Evolutionary conservation across 2,113 vertebrate species (phyloP).

Genomic region (Clinocottus analis): DNA sequence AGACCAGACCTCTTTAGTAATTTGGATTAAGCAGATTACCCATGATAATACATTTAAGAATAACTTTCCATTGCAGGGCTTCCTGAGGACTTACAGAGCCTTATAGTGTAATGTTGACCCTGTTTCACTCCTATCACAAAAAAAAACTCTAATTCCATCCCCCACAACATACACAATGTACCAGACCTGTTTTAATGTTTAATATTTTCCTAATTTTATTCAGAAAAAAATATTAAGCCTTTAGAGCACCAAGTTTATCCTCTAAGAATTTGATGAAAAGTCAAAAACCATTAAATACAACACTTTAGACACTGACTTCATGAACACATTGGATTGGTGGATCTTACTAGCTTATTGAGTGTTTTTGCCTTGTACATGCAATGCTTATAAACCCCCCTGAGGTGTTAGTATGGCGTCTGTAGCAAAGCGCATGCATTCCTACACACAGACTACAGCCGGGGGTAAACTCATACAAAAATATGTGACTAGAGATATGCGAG

Average conservation of each 20-base stretch:
- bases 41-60: conserved; percentile 80
- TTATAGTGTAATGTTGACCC: conserved; percentile 40
- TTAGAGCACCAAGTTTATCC: not conserved
- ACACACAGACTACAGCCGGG: not conserved
- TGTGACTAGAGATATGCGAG: not conserved
- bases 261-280: conserved; percentile 4
- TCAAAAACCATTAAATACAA: too few relatives aligned
- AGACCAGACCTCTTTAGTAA: conserved; percentile 65
- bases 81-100: conserved; percentile 49
- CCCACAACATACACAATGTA: conserved; percentile 5
- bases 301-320: too few relatives aligned
- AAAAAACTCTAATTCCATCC: conserved; percentile 19
- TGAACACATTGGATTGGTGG: not conserved
- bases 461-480: conserved; percentile 1
- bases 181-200: not conserved
- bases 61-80: conserved; percentile 69
- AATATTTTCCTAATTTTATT: conserved; percentile 8
- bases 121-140: conserved; percentile 18
- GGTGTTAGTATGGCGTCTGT: not conserved
- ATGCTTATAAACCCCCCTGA: not conserved
- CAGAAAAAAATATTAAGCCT: not conserved
- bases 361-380: not conserved
- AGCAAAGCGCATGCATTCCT: conserved; percentile 36
- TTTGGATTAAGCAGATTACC: conserved; percentile 81
- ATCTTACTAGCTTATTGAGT: not conserved